phyloP scores from a whole-genome alignment of 2,888 invertebrate species.

The Coleophora flavipennella region DNA sequence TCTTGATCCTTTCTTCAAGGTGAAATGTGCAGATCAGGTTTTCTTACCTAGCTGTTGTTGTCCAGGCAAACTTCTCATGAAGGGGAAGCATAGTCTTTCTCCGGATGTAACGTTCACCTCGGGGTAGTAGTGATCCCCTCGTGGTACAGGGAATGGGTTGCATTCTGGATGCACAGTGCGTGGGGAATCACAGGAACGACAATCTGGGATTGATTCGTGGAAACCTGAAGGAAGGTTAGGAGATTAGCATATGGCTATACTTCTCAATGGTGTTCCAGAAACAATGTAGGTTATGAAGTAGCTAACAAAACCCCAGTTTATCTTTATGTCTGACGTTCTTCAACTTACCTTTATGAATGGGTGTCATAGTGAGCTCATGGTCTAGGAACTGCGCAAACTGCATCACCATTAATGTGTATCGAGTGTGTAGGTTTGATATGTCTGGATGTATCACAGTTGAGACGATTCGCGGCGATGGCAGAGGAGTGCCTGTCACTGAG shows the following conservation, averaged over 20 bases:
- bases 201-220: conserved; percentile 91
- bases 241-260: too few relatives aligned
- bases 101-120: conserved; percentile 88
- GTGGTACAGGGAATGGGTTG: conserved; percentile 91
- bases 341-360: conserved; percentile 83
- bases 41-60: conserved; percentile 82
- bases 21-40: background rate
- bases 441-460: conserved; percentile 93
- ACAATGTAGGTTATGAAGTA: too few relatives aligned
- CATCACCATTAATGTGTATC: conserved; percentile 94
- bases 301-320: too few relatives aligned
- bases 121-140: conserved; percentile 92
- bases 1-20: background rate
- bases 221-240: too few relatives aligned
- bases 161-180: conserved; percentile 94
- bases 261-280: too few relatives aligned
- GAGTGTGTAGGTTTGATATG: conserved; percentile 88
- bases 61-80: conserved; percentile 94
- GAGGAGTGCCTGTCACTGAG: conserved; percentile 80
- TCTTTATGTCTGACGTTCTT: too few relatives aligned
- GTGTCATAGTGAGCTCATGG: conserved; percentile 95
- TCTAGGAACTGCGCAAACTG: conserved; percentile 96
- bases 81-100: conserved; percentile 90
- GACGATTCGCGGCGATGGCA: conserved; percentile 90
- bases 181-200: conserved; percentile 89